Base-by-base conservation (phyloP, 2,888 invertebrate genomes). In the Caenorhabditis sinica region DNA sequence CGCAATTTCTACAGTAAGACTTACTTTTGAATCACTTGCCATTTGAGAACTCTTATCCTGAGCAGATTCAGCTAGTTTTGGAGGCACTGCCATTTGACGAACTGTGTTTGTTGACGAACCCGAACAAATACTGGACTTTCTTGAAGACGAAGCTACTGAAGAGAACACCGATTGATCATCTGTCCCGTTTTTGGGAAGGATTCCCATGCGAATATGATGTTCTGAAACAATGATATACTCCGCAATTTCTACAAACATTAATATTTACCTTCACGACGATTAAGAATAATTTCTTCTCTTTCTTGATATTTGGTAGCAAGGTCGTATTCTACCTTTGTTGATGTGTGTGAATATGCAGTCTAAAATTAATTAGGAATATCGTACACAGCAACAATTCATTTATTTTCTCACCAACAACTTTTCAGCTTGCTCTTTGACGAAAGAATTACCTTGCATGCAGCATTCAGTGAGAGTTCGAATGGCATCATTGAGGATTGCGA, bases 401-500 rank as follows among this genome's bases (percentile, higher is more conserved):
- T 40, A 40, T 40, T 40, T 40, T 11, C 68, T 36, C 20, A 56
- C 69, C 36, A 69, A 23, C 17, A 69, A n/a, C 25, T 69, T 56
- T 0, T 56, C 40, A 25, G 69, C 69, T 28, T 40, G 56, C 2
- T 69, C 40, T 17, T 36, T 69, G 9, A 56, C 69, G 8, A 36
- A 56, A 4, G 13, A 1, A 33, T 56, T 8, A 6, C 56, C 56
- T 28, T 53, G 15, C 2, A 15, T 17, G 20, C 69, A 36, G 2
- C n/a, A 28, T 8, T 40, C 40, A 9, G 40, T 43, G 9, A 69
- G 17, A 15, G 17, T 40, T 28, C n/a, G 36, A 6, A 53, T 0
- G 3, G 36, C 23, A 2, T 69, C 28, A 9, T 56, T 13, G 11
- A 69, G 56, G 2, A 25, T 20, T 2, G 40, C 15, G 4, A 40